Conservation (phyloP, 2,797 vertebrate species). For the Sebastiscus albofasciatus region DNA sequence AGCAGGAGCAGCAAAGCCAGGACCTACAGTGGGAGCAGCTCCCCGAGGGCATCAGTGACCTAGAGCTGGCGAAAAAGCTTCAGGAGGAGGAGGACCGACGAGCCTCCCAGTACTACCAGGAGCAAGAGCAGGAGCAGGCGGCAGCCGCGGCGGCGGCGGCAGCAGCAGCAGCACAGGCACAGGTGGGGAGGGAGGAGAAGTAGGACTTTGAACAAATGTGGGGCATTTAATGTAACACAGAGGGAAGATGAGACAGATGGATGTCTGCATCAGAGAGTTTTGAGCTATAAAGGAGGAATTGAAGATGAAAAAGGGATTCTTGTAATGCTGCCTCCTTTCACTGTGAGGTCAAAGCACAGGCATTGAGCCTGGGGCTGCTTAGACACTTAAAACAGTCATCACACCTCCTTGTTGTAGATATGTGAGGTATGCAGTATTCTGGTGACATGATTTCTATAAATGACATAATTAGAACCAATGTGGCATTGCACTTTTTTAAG, state of each 20-base stretch:
- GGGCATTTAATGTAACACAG: constrained; percentile 10
- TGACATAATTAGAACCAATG: not conserved
- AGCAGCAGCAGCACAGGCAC: constrained; percentile 75
- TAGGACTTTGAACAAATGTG: constrained; percentile 11
- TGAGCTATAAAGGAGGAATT: not conserved
- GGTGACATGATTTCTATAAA: not conserved
- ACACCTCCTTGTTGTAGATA: not conserved
- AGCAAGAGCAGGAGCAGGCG: constrained; percentile 92
- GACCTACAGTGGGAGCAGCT: constrained; percentile 96
- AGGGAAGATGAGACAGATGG: constrained; percentile 3
- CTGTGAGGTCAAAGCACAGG: not conserved
- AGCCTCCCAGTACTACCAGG: constrained; percentile 98
- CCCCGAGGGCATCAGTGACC: constrained; percentile 95
- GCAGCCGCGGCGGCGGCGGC: constrained; percentile 51
- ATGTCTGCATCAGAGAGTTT: constrained; percentile 8
- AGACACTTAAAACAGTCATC: not conserved
- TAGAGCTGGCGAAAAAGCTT: constrained; percentile 97
- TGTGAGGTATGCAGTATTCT: not conserved
- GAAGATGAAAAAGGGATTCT: not conserved
- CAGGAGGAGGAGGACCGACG: constrained; percentile 97
- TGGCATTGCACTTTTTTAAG: not conserved
- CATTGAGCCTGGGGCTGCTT: not conserved
- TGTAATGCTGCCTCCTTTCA: not conserved
- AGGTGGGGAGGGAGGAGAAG: constrained; percentile 75
- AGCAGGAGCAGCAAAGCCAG: constrained; percentile 97